phyloP scores from a whole-genome alignment of 2,797 vertebrate genomes.

The Gallirallus australis region DNA sequence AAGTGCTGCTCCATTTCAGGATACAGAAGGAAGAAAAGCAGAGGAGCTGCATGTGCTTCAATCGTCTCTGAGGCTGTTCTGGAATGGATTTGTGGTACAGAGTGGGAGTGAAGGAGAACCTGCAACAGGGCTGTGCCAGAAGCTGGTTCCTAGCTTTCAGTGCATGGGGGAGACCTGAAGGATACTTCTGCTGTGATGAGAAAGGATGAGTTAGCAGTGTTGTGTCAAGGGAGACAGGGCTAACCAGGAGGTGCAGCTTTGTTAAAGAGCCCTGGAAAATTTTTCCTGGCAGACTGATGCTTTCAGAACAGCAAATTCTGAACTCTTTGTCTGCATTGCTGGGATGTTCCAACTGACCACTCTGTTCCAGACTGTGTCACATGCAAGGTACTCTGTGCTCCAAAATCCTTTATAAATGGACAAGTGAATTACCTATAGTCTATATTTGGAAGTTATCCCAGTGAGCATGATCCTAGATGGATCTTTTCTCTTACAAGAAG shows the following conservation, averaged over 20 bases:
- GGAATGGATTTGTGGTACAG: background rate
- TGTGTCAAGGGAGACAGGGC: background rate
- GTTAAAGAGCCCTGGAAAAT: background rate
- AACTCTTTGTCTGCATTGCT: background rate
- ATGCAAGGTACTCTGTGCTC: background rate
- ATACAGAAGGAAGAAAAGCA: background rate
- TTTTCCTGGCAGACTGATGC: background rate
- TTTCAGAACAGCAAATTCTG: background rate
- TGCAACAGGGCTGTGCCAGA: background rate
- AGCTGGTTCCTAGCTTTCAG: background rate
- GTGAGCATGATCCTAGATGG: background rate
- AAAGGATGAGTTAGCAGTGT: background rate
- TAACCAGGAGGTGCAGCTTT: background rate
- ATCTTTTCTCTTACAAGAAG: background rate
- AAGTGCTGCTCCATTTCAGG: background rate
- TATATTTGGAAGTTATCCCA: background rate
- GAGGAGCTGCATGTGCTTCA: accelerated
- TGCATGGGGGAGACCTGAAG: background rate
- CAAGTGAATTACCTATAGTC: background rate
- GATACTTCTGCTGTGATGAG: background rate
- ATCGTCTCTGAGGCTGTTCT: accelerated
- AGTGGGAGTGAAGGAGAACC: background rate
- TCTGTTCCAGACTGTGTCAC: background rate
- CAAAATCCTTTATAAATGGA: background rate
- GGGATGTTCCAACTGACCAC: background rate